These are phyloP conservation scores for Agriopis leucophaearia DNA, from an alignment of 2,888 invertebrate species.

Conservation along the genomic window DNA sequence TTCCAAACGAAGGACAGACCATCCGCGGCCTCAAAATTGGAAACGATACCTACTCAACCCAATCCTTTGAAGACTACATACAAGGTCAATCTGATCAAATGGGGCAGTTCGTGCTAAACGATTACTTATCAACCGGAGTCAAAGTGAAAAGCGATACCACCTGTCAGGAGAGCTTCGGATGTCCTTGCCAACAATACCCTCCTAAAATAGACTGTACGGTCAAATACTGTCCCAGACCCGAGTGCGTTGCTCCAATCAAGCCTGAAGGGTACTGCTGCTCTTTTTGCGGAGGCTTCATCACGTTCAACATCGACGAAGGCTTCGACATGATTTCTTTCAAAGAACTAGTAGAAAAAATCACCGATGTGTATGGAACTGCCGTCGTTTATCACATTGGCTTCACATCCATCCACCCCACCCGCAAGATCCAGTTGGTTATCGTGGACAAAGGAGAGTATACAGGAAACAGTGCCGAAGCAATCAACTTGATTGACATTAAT, in stretches of 20 bases:
- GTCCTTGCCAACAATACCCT: conserved; percentile 66
- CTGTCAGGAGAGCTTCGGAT: conserved; percentile 65
- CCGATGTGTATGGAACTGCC: conserved; percentile 57
- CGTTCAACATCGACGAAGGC: conserved; percentile 62
- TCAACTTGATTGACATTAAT: conserved; percentile 60
- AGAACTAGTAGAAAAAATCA: conserved; percentile 59
- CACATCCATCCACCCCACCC: conserved; percentile 42
- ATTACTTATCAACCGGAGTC: conserved; percentile 52
- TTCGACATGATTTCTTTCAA: conserved; percentile 66
- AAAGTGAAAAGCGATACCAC: conserved; percentile 26
- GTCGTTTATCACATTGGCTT: conserved; percentile 70
- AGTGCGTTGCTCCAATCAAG: conserved; percentile 69
- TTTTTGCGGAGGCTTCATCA: conserved; percentile 73
- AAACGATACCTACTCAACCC: conserved; percentile 46
- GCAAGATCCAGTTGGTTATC: conserved; percentile 70
- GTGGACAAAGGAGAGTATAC: conserved; percentile 71
- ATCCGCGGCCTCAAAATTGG: conserved; percentile 59
- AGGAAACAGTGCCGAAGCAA: conserved; percentile 67
- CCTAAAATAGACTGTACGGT: conserved; percentile 65
- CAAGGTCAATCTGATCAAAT: conserved; percentile 41
- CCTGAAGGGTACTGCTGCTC: conserved; percentile 77
- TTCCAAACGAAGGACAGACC: conserved; percentile 64
- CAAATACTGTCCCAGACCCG: conserved; percentile 68
- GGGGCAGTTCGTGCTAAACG: conserved; percentile 62
- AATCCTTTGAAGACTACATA: conserved; percentile 44